phyloP scores from a whole-genome alignment of 2,797 vertebrate species.

The Chelon auratus region DNA sequence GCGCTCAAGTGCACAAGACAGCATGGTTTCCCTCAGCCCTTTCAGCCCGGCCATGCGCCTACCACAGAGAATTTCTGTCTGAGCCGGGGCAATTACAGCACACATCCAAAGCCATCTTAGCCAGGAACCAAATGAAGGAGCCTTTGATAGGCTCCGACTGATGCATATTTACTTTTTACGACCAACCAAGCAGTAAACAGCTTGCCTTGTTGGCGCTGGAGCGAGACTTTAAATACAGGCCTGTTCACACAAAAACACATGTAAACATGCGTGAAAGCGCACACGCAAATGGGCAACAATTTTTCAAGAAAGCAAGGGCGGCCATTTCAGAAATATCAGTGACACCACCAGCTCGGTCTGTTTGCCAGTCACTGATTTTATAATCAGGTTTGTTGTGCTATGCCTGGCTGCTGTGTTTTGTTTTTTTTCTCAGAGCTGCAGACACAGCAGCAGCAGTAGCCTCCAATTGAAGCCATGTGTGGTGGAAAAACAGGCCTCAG shows the following conservation, averaged over 20 bases:
- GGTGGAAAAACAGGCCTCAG: conserved; percentile 78
- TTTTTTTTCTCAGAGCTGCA: conserved; percentile 54
- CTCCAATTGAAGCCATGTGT: conserved; percentile 84
- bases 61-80: conserved; percentile 76
- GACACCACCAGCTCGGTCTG: conserved; percentile 34
- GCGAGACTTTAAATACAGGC: conserved; percentile 70
- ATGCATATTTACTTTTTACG: conserved; percentile 84
- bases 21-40: conserved; percentile 70
- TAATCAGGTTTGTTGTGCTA: conserved; percentile 72
- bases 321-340: neutral
- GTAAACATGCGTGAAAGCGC: neutral
- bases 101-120: conserved; percentile 70
- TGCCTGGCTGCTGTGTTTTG: conserved; percentile 37
- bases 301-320: neutral
- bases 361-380: conserved; percentile 68
- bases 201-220: conserved; percentile 76
- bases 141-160: conserved; percentile 78
- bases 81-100: conserved; percentile 72
- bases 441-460: conserved; percentile 71
- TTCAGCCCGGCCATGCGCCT: conserved; percentile 54
- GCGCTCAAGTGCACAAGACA: conserved; percentile 68
- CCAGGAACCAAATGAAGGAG: conserved; percentile 75
- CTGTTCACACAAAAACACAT: conserved; percentile 54
- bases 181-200: conserved; percentile 82
- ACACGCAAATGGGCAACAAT: conserved; percentile 19